phyloP scores from a whole-genome alignment of 2,888 invertebrate genomes.

The Hoplodrina blanda region DNA sequence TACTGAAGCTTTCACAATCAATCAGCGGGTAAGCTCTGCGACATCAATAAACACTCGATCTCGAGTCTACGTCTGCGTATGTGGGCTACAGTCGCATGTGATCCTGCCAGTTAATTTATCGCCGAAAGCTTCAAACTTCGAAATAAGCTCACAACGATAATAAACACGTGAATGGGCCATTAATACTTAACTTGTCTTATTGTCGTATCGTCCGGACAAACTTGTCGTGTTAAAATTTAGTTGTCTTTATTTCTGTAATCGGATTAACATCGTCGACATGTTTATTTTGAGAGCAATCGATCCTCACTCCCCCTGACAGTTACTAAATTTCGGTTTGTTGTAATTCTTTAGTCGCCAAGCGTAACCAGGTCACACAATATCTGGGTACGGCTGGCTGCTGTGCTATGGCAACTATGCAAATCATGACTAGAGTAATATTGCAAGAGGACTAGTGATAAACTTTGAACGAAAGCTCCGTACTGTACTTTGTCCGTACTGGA shows the following conservation, averaged over 20 bases:
- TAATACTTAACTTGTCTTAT: constrained; percentile 57
- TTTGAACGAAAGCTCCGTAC: neutral
- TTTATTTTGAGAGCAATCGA: constrained; percentile 56
- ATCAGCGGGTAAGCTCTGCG: constrained; percentile 18
- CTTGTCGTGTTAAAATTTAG: constrained; percentile 42
- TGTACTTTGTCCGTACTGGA: neutral
- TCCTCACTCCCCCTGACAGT: constrained; percentile 43
- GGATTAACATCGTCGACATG: constrained; percentile 51
- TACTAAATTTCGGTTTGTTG: constrained; percentile 42
- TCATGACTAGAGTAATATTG: neutral
- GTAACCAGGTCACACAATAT: constrained; percentile 22
- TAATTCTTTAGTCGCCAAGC: constrained; percentile 41
- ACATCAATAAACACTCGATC: constrained; percentile 33
- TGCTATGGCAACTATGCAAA: neutral
- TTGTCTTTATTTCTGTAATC: constrained; percentile 58
- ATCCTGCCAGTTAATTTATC: constrained; percentile 51
- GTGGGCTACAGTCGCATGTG: constrained; percentile 15
- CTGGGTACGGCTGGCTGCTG: neutral
- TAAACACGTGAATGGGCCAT: constrained; percentile 60
- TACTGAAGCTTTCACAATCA: constrained; percentile 16
- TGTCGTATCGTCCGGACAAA: constrained; percentile 30
- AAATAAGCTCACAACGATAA: constrained; percentile 55
- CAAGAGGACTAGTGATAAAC: neutral
- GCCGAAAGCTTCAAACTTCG: constrained; percentile 48
- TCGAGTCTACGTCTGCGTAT: constrained; percentile 28